Evolutionary conservation across 2,797 vertebrate species (phyloP).

Genomic region (Podarcis siculus): DNA sequence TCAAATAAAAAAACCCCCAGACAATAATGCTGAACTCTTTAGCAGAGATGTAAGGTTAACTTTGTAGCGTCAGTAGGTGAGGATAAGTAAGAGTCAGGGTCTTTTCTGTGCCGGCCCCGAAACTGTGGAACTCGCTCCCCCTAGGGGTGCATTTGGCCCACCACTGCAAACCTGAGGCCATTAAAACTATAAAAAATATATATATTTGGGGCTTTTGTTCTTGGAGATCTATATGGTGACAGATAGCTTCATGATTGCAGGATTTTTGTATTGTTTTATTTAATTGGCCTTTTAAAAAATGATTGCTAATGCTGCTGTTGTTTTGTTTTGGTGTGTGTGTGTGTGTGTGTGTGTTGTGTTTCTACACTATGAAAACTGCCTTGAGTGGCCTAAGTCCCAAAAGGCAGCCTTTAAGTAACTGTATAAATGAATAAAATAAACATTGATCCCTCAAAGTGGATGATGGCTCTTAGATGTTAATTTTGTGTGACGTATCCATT

Average conservation of each 20-base stretch:
- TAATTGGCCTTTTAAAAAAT: background rate
- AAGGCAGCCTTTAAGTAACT: background rate
- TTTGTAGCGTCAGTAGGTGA: too few relatives aligned
- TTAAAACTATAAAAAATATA: too few relatives aligned
- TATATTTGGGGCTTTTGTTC: too few relatives aligned
- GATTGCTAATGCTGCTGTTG: background rate
- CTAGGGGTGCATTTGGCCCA: too few relatives aligned
- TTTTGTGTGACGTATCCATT: background rate
- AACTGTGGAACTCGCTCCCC: too few relatives aligned
- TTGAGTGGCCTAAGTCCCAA: background rate
- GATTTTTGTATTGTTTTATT: background rate
- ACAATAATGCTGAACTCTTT: constrained; percentile 13
- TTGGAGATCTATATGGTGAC: background rate
- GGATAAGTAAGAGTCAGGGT: too few relatives aligned
- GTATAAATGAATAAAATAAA: background rate
- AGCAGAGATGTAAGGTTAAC: background rate
- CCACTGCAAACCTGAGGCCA: too few relatives aligned
- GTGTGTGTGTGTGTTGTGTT: too few relatives aligned
- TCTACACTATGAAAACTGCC: background rate
- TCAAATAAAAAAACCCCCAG: constrained; percentile 18
- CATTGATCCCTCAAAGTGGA: too few relatives aligned
- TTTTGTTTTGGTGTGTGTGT: too few relatives aligned
- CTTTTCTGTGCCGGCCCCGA: too few relatives aligned
- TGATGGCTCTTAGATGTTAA: background rate
- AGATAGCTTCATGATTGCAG: background rate